These are phyloP conservation scores for Diplolepis rosae DNA, from an alignment of 2,888 invertebrate genomes.

Conservation along the genomic window DNA sequence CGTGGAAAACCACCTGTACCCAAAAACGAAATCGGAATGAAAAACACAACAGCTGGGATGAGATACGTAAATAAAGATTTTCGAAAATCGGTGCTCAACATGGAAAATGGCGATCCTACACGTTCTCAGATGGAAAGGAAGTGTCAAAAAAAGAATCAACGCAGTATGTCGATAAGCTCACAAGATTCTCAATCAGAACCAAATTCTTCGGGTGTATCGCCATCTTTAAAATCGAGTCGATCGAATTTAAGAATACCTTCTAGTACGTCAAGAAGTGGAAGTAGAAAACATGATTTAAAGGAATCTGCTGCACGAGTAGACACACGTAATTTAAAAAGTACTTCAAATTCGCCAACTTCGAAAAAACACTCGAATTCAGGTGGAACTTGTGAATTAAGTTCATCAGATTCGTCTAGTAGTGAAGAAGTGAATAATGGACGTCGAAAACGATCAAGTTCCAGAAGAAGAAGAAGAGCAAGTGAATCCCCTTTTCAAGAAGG, in stretches of 20 bases:
- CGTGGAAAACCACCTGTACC: constrained; percentile 74
- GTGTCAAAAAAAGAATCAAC: constrained; percentile 58
- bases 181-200: constrained; percentile 64
- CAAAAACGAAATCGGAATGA: constrained; percentile 70
- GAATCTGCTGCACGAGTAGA: constrained; percentile 12
- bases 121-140: constrained; percentile 58
- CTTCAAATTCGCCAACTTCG: constrained; percentile 7
- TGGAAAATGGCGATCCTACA: constrained; percentile 73
- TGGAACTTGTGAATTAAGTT: constrained; percentile 71
- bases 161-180: constrained; percentile 75
- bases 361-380: constrained; percentile 51
- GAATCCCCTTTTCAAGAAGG: constrained; percentile 56
- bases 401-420: constrained; percentile 71
- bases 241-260: constrained; percentile 47
- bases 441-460: constrained; percentile 43
- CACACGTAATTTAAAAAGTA: constrained; percentile 23
- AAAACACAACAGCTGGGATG: constrained; percentile 41
- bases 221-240: constrained; percentile 45
- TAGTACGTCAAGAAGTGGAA: background rate
- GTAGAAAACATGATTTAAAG: constrained; percentile 32
- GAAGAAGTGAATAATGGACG: constrained; percentile 54
- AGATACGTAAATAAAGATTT: constrained; percentile 82
- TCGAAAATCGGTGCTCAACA: constrained; percentile 83
- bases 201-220: constrained; percentile 54
- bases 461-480: constrained; percentile 51